Evolutionary conservation across 2,113 vertebrate genomes (phyloP), one percentile per base, ranked within the genome.

Genomic region (Baryphthengus martii): DNA sequence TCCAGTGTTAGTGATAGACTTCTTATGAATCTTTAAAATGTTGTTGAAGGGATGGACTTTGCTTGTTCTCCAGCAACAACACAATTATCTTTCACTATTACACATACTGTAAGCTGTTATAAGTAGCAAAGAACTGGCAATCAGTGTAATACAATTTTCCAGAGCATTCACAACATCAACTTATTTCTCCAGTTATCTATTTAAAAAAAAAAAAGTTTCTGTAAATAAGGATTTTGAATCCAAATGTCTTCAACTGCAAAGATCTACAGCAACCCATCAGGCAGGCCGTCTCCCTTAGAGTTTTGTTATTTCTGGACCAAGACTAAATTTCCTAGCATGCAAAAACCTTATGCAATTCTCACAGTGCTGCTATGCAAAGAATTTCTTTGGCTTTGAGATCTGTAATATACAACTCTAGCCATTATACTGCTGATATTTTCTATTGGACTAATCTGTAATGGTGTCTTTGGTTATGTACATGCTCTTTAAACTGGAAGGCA

Each of bases 321-420:
- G 23, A 29, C 29, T 65, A 47, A 50, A 89, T 85, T 66, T 88
- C 50, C 61, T 71, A 70, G 79, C 90, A 85, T 70, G 61, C 42
- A 44, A 94, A 63, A 71, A 78, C 45, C 45, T 87, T 85, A 42
- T 0, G 10, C 63, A 80, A 40, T 93, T 96, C 65, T 95, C 33
- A 62, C 50, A 52, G 12, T 85, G 82, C 79, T 96, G 81, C 88
- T 90, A 74, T 85, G 85, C 85, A 78, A 93, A 77, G n/a, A 91
- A 93, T 74, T 90, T 50, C 3, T 88, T 88, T 61, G 72, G 42
- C 59, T 91, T 86, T 89, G 47, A 76, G 39, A 76, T 45, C 33
- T 77, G 58, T 70, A 42, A 66, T 45, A 39, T 37, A 59, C 47
- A 88, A 26, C 35, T 83, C 47, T 33, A 62, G 59, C 47, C 47